Percentiles rank a stretch among this genome's conserved stretches.
phyloP scores from a whole-genome alignment of 2,113 vertebrate species.

The Rynchops niger region DNA sequence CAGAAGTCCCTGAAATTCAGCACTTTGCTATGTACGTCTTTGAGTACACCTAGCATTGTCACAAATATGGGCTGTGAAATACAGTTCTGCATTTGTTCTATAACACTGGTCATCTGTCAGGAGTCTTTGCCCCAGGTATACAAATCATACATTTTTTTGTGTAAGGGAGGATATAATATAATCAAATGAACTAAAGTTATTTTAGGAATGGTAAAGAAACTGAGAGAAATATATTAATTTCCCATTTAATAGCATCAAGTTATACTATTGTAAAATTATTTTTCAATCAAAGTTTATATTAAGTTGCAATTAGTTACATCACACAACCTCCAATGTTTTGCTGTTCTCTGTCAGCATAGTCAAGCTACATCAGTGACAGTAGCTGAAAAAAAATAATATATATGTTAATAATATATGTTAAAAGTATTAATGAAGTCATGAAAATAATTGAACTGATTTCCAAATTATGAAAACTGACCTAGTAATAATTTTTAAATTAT shows the following conservation, averaged over 20 bases:
- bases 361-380: neutral
- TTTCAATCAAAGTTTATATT: neutral
- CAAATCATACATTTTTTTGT: neutral
- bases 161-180: neutral
- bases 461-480: neutral
- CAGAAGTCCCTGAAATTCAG: neutral
- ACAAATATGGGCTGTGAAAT: neutral
- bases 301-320: neutral
- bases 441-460: neutral
- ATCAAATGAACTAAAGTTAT: neutral
- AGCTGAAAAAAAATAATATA: neutral
- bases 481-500: neutral
- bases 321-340: neutral
- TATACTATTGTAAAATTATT: neutral
- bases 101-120: neutral
- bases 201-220: neutral
- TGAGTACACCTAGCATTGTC: neutral
- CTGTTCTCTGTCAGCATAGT: neutral
- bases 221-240: accelerated
- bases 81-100: neutral
- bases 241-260: neutral
- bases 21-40: neutral
- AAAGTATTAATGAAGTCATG: neutral
- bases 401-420: too few species aligned
- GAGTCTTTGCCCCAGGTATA: neutral